Conservation (phyloP, 2,113 vertebrate species). For the Trogon melanurus region DNA sequence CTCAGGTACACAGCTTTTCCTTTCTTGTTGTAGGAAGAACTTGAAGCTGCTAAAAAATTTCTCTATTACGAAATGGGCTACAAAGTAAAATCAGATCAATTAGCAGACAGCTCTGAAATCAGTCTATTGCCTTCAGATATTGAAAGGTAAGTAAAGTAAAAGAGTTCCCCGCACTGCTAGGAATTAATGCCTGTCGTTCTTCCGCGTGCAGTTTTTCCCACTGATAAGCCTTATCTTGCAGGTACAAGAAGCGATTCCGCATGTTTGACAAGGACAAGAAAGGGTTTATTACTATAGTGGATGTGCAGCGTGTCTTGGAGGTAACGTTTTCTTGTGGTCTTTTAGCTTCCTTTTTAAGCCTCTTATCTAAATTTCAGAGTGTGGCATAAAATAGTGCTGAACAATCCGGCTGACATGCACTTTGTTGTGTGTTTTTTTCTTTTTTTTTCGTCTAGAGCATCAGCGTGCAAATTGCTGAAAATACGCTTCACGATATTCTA, state of each 20-base stretch:
- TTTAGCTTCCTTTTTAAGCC: background rate
- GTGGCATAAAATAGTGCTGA: background rate
- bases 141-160: constrained; percentile 78
- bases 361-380: background rate
- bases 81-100: constrained; percentile 91
- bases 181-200: background rate
- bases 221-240: constrained; percentile 58
- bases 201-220: background rate
- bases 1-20: background rate
- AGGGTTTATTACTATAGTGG: constrained; percentile 95
- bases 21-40: constrained; percentile 81
- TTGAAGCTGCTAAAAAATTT: constrained; percentile 87
- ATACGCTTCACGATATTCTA: constrained; percentile 93
- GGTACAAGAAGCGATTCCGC: constrained; percentile 95
- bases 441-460: constrained; percentile 81
- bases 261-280: constrained; percentile 95
- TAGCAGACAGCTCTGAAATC: constrained; percentile 89
- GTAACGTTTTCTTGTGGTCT: constrained; percentile 65
- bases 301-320: constrained; percentile 91
- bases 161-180: background rate
- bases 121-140: constrained; percentile 85
- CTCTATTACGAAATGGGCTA: constrained; percentile 97
- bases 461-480: constrained; percentile 89
- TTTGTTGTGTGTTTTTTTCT: background rate
- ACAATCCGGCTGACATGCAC: background rate